Evolutionary conservation across 2,113 vertebrate genomes (phyloP).

Genomic region (Forbesichthys papilliferus): DNA sequence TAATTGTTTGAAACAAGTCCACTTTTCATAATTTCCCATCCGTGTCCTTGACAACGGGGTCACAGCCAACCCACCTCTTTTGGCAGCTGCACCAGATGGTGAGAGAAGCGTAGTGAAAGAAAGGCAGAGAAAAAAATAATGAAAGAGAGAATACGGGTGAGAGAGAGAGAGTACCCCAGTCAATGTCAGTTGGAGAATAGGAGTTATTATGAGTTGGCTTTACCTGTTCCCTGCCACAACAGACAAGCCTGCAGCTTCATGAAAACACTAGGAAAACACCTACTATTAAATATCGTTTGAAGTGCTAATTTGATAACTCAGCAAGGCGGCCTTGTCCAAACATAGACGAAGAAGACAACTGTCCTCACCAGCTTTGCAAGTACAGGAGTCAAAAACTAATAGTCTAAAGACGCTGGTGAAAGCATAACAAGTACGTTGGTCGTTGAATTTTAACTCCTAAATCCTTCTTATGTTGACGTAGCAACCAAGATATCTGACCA

Average conservation of each 20-base stretch:
- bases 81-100: constrained; percentile 77
- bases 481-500: constrained; percentile 6
- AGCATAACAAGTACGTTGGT: constrained; percentile 27
- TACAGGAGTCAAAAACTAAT: constrained; percentile 53
- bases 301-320: constrained; percentile 57
- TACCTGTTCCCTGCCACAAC: constrained; percentile 41
- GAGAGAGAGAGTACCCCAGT: constrained; percentile 56
- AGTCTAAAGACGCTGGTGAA: constrained; percentile 47
- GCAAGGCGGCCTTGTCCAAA: constrained; percentile 58
- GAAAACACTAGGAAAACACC: constrained; percentile 39
- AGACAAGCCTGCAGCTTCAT: constrained; percentile 43
- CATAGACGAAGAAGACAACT: constrained; percentile 47
- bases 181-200: constrained; percentile 66
- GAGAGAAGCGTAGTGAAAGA: constrained; percentile 55
- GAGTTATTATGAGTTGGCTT: constrained; percentile 59
- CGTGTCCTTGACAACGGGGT: constrained; percentile 88
- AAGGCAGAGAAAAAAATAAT: constrained; percentile 46
- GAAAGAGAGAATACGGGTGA: constrained; percentile 50
- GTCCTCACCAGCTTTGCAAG: constrained; percentile 27
- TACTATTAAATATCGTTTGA: constrained; percentile 59
- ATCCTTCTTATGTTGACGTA: constrained; percentile 5
- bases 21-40: constrained; percentile 89
- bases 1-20: constrained; percentile 90
- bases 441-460: constrained; percentile 16
- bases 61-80: constrained; percentile 64